phyloP scores from a whole-genome alignment of 64 coral and sea anemone genomes.

The Porites lutea region DNA sequence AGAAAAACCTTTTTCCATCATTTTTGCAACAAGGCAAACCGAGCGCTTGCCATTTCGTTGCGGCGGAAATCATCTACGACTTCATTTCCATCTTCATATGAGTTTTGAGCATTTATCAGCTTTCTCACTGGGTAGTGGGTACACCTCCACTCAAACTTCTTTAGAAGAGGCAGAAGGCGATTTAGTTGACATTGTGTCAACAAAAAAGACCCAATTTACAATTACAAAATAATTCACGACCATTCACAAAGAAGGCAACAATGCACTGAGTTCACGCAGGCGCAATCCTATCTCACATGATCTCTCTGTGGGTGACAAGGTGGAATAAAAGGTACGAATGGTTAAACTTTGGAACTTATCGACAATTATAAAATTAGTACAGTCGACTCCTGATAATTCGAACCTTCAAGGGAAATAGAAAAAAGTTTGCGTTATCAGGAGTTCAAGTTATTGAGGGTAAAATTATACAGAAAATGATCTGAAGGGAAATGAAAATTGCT shows the following conservation, averaged over 20 bases:
- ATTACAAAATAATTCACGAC: not conserved
- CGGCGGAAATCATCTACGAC: not conserved
- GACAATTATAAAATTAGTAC: too few species aligned
- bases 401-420: too few species aligned
- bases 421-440: too few species aligned
- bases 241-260: slow-evolving; percentile 2
- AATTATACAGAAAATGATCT: too few species aligned
- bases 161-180: not conserved
- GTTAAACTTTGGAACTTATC: too few species aligned
- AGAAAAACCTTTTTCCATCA: slow-evolving; percentile 10
- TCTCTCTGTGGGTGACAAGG: slow-evolving; percentile 40
- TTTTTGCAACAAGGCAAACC: not conserved
- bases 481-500: too few species aligned
- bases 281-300: slow-evolving; percentile 23
- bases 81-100: not conserved
- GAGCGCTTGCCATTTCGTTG: not conserved
- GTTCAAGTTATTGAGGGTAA: too few species aligned
- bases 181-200: not conserved
- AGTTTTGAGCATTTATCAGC: not conserved
- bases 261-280: slow-evolving; percentile 24
- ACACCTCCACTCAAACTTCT: not conserved
- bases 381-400: too few species aligned
- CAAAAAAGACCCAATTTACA: not conserved
- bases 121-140: not conserved
- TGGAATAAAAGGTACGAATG: not conserved